Conservation (phyloP, 1,140 invertebrate genomes). For the Ips nitidus region DNA sequence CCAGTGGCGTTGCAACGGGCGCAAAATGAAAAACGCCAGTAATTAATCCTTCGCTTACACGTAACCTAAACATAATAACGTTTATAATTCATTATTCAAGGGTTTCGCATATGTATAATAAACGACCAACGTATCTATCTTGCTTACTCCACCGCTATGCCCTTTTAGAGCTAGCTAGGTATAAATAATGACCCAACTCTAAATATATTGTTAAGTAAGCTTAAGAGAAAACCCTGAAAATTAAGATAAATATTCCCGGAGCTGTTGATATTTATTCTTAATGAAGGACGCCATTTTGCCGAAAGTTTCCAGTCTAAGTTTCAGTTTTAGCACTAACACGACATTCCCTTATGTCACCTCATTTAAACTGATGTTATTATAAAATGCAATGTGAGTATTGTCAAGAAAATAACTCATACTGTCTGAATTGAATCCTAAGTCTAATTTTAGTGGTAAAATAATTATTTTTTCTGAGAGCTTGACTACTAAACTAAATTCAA, state of each 20-base stretch:
- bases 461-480: too few species aligned
- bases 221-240: slow-evolving; percentile 21
- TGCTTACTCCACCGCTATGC: slow-evolving; percentile 18
- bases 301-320: slow-evolving; percentile 7
- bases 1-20: too few species aligned
- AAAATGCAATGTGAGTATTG: too few species aligned
- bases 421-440: too few species aligned
- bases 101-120: slow-evolving; percentile 11
- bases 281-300: slow-evolving; percentile 25
- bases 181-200: slow-evolving; percentile 28
- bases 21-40: too few species aligned
- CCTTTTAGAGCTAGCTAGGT: slow-evolving; percentile 15
- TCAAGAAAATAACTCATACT: too few species aligned
- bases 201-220: slow-evolving; percentile 26
- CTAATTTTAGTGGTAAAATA: too few species aligned
- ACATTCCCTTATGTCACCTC: background rate
- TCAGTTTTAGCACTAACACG: slow-evolving; percentile 9
- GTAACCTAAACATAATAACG: too few species aligned
- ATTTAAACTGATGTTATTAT: background rate
- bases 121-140: slow-evolving; percentile 17
- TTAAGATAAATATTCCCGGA: slow-evolving; percentile 18
- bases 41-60: too few species aligned
- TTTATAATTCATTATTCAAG: background rate
- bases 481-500: too few species aligned
- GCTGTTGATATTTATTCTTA: slow-evolving; percentile 25